These are phyloP conservation scores for Augochlora pura DNA, from an alignment of 1,140 invertebrate species.

Conservation along the genomic window DNA sequence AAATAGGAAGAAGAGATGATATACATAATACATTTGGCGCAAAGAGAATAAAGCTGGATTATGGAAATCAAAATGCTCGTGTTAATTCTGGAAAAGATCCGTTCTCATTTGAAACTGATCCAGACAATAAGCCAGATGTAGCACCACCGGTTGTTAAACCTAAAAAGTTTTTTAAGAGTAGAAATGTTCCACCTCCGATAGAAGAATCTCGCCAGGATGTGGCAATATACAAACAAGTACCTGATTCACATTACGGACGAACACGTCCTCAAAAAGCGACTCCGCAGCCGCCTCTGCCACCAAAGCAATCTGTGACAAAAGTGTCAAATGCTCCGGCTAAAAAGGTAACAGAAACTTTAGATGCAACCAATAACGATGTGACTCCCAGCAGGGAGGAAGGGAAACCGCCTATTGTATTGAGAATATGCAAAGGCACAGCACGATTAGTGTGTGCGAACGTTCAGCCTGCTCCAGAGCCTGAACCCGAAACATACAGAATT, in stretches of 20 bases:
- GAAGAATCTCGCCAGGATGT: conserved; percentile 80
- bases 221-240: conserved; percentile 78
- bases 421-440: conserved; percentile 85
- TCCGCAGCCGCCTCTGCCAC: conserved; percentile 64
- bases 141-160: conserved; percentile 82
- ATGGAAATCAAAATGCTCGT: conserved; percentile 75
- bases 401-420: conserved; percentile 85
- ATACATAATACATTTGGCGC: conserved; percentile 67
- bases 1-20: conserved; percentile 73
- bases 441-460: conserved; percentile 78
- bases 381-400: conserved; percentile 73
- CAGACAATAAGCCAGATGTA: conserved; percentile 68
- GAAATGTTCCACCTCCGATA: conserved; percentile 83
- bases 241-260: conserved; percentile 72
- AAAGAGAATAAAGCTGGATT: conserved; percentile 75
- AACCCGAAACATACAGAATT: conserved; percentile 72
- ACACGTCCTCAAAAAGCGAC: conserved; percentile 64
- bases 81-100: conserved; percentile 73
- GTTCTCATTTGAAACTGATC: conserved; percentile 77
- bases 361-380: conserved; percentile 55
- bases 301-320: conserved; percentile 71
- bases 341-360: conserved; percentile 61
- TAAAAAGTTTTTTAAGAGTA: conserved; percentile 95
- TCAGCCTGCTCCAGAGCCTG: conserved; percentile 61
- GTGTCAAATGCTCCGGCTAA: conserved; percentile 54